These are phyloP conservation scores for Cossypha polioptera DNA, from an alignment of 2,797 vertebrate species.

Conservation along the genomic window DNA sequence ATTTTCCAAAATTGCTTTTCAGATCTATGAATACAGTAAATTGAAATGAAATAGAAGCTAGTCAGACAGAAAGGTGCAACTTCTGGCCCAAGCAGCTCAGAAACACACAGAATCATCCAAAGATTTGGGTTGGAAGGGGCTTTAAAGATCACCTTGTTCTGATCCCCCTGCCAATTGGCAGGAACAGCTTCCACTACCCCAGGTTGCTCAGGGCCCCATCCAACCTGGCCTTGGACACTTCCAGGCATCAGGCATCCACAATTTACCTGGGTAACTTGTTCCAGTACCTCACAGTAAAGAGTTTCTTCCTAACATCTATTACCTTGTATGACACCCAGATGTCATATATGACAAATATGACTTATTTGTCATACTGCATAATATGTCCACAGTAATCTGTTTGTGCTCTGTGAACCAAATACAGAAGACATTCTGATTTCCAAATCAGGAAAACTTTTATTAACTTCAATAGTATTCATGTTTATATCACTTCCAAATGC, in stretches of 20 bases:
- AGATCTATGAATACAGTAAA: background rate
- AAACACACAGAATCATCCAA: background rate
- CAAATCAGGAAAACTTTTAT: background rate
- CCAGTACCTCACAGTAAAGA: background rate
- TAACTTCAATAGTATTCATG: background rate
- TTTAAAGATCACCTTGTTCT: background rate
- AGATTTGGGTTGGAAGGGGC: background rate
- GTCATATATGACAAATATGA: background rate
- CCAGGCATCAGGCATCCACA: background rate
- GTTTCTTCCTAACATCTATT: background rate
- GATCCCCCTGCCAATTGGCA: background rate
- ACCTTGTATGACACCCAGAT: background rate
- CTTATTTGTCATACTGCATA: background rate
- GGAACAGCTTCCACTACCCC: background rate
- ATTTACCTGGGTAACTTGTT: background rate
- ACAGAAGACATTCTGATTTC: background rate
- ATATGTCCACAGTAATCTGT: background rate
- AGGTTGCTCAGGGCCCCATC: too few species aligned
- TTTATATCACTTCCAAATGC: background rate
- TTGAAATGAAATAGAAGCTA: background rate
- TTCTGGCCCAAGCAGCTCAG: background rate
- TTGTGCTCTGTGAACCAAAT: background rate
- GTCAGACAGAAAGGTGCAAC: background rate
- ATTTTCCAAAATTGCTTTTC: constrained; percentile 12
- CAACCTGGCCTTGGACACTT: background rate